Evolutionary conservation across 2,888 invertebrate genomes (phyloP), one percentile per base, ranked within the genome.

Genomic region (Hydropsyche betteni): DNA sequence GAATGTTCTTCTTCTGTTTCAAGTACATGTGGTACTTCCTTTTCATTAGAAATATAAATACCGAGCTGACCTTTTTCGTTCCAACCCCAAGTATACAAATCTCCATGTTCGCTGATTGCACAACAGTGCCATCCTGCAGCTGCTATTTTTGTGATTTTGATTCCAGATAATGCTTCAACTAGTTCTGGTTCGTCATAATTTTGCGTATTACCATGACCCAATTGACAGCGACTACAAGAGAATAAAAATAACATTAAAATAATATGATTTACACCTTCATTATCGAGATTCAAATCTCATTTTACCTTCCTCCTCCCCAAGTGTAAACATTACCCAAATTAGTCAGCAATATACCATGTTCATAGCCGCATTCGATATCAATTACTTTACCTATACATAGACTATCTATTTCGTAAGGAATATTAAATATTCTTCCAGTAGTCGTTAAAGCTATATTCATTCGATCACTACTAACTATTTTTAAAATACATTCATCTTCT

Each of bases 71-170:
- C 96, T 81, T 90, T 90, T 78, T 93, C 91, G 85, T 97, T 97
- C 92, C 94, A 96, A 6, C 97, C 97, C 97, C 97, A 97, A 2
- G 90, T 88, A 82, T 96, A 97, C 0, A 96, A 82, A 83, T 96
- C 96, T 12, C 95, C 96, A 83, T 88, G 89, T 81, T 90, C 88
- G 80, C 94, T 94, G 6, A 96, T 83, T 8, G 92, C 95, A 71
- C 92, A 89, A 74, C 92, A 92, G 83, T 97, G 96, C 96, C 96
- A 97, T 8, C 95, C 95, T 6, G 94, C 95, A 53, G 94, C 92
- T 68, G 92, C 88, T 73, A 97, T 91, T 81, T 89, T 86, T 0
- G 84, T 84, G 75, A 96, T 90, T 82, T 89, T 89, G 24, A 97
- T 86, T 12, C 96, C 96, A 61, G 91, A 90, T 61, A 97, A 85